phyloP scores from a whole-genome alignment of 2,797 vertebrate genomes.

The Rhadinocentrus ornatus region DNA sequence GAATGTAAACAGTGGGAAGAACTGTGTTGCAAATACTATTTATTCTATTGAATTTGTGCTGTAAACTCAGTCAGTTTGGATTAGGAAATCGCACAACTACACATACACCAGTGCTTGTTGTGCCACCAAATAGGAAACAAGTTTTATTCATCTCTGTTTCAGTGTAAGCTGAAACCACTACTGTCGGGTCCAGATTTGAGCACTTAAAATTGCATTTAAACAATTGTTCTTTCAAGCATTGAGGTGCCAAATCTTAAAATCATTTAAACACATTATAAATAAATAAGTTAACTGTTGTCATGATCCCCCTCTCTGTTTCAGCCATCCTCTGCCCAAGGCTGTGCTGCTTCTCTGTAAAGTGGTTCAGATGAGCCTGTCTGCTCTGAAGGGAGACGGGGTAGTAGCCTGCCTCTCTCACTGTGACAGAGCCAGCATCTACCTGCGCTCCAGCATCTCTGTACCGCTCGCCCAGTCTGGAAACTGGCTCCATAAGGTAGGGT shows the following conservation, averaged over 20 bases:
- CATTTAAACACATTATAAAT: too few relatives aligned
- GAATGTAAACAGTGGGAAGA: background rate
- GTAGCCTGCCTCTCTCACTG: constrained; percentile 87
- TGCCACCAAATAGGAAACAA: background rate
- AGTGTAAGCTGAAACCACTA: background rate
- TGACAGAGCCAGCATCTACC: constrained; percentile 90
- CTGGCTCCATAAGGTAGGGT: constrained; percentile 87
- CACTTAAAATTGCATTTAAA: background rate
- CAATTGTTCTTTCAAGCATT: background rate
- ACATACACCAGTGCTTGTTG: background rate
- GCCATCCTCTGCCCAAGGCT: constrained; percentile 91
- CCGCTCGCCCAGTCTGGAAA: constrained; percentile 84
- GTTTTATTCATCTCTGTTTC: background rate
- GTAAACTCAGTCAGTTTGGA: too few relatives aligned
- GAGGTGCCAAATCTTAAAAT: background rate
- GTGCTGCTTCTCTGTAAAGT: constrained; percentile 90
- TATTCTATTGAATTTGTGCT: too few relatives aligned
- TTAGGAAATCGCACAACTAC: background rate
- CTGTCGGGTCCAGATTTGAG: background rate
- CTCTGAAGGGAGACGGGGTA: constrained; percentile 89
- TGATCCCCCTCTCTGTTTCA: constrained; percentile 59
- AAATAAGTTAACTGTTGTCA: too few relatives aligned
- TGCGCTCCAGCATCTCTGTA: constrained; percentile 89
- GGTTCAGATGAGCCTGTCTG: constrained; percentile 88
- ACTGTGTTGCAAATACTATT: background rate